Evolutionary conservation across 2,888 invertebrate species (phyloP).

Genomic region (Hipparchia semele): DNA sequence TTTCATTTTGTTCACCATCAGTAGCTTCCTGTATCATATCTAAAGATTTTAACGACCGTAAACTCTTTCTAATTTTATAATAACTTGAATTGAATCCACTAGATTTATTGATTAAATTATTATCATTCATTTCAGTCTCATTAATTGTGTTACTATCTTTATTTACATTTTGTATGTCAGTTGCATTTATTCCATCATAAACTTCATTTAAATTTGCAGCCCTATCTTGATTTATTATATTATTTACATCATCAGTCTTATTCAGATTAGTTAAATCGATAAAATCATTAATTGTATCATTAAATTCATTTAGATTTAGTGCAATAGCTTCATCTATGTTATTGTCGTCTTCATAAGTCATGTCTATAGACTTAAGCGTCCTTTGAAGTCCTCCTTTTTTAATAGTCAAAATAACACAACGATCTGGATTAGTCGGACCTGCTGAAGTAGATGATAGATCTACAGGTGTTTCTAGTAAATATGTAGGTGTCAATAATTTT

Average conservation of each 20-base stretch:
- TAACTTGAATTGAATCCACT: neutral
- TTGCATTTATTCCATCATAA: neutral
- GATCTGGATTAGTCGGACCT: neutral
- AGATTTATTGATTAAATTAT: neutral
- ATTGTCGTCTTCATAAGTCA: neutral
- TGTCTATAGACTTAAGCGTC: neutral
- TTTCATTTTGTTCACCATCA: neutral
- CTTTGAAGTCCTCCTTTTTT: conserved; percentile 2
- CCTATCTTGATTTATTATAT: neutral
- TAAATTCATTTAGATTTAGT: neutral
- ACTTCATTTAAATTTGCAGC: neutral
- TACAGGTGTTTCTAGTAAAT: neutral
- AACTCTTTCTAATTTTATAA: conserved; percentile 25
- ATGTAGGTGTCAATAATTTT: conserved; percentile 6
- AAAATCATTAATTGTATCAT: neutral
- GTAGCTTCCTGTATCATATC: conserved; percentile 6
- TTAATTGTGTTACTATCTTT: neutral
- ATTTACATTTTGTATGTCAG: neutral
- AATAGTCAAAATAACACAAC: neutral
- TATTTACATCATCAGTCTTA: neutral
- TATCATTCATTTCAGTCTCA: neutral
- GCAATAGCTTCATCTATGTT: neutral
- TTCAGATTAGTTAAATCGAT: neutral
- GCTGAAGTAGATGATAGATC: neutral
- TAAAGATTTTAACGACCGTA: conserved; percentile 35